phyloP scores from a whole-genome alignment of 2,113 vertebrate species.

The Triplophysa tibetana region DNA sequence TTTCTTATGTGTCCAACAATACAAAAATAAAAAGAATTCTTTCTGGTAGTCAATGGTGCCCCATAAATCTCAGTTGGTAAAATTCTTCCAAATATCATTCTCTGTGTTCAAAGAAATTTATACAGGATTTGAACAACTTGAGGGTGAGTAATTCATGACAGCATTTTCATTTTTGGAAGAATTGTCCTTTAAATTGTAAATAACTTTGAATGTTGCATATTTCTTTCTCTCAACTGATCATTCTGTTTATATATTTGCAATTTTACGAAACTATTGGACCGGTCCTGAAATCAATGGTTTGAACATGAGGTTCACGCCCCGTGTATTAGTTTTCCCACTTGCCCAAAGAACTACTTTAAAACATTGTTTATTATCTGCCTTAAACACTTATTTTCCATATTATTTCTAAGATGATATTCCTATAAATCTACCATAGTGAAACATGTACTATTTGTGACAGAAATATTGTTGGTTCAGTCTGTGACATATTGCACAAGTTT shows the following conservation, averaged over 20 bases:
- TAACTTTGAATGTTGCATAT: neutral
- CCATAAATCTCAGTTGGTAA: too few species aligned
- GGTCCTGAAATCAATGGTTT: constrained; percentile 18
- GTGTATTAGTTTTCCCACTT: constrained; percentile 27
- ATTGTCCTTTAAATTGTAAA: neutral
- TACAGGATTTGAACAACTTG: too few species aligned
- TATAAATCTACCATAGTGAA: neutral
- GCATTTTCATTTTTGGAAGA: too few species aligned
- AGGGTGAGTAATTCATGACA: too few species aligned
- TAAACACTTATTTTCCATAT: neutral
- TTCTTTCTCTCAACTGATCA: neutral
- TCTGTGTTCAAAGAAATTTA: too few species aligned
- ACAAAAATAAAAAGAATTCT: too few species aligned
- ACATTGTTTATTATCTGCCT: neutral
- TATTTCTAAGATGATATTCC: neutral
- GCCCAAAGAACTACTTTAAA: constrained; percentile 30
- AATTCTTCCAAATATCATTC: too few species aligned
- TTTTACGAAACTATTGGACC: constrained; percentile 14
- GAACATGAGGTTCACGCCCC: constrained; percentile 5
- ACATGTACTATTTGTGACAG: neutral
- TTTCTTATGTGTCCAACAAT: too few species aligned
- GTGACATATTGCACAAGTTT: neutral
- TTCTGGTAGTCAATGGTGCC: too few species aligned
- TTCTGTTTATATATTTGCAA: constrained; percentile 32
- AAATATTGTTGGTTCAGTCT: neutral